These are phyloP conservation scores for Lethrus apterus DNA, from an alignment of 1,140 invertebrate species.

Conservation along the genomic window DNA sequence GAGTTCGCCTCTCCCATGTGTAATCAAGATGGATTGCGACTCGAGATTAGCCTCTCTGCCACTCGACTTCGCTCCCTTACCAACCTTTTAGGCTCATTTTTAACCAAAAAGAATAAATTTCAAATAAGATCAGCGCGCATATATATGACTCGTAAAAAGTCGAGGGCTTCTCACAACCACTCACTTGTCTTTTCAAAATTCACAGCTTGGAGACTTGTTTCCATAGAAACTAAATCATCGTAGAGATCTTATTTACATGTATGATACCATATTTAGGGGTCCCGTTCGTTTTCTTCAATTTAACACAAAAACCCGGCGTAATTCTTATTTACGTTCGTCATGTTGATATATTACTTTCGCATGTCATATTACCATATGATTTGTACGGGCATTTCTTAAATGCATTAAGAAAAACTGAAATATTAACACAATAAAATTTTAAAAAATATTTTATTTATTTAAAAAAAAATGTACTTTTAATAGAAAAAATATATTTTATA, in stretches of 20 bases:
- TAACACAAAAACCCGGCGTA: slow-evolving; percentile 11
- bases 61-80: slow-evolving; percentile 8
- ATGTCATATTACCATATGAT: slow-evolving; percentile 14
- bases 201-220: slow-evolving; percentile 25
- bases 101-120: slow-evolving; percentile 34
- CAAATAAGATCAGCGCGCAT: slow-evolving; percentile 30
- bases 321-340: slow-evolving; percentile 13
- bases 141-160: slow-evolving; percentile 28
- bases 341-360: slow-evolving; percentile 9
- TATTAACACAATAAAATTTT: not conserved
- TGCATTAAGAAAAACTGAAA: not conserved
- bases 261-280: slow-evolving; percentile 18
- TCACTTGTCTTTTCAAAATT: slow-evolving; percentile 27
- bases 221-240: slow-evolving; percentile 30
- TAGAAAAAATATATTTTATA: no score
- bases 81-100: slow-evolving; percentile 32
- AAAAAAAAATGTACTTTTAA: not conserved
- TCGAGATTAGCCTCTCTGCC: slow-evolving; percentile 31
- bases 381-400: slow-evolving; percentile 14
- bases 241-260: slow-evolving; percentile 15
- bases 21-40: slow-evolving; percentile 37
- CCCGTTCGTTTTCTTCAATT: slow-evolving; percentile 3
- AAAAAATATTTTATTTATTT: not conserved
- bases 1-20: slow-evolving; percentile 29
- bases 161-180: slow-evolving; percentile 15